Evolutionary conservation across 2,888 invertebrate species (phyloP), one percentile per base, ranked within the genome.

Genomic region (Drosophila fulvimacula): DNA sequence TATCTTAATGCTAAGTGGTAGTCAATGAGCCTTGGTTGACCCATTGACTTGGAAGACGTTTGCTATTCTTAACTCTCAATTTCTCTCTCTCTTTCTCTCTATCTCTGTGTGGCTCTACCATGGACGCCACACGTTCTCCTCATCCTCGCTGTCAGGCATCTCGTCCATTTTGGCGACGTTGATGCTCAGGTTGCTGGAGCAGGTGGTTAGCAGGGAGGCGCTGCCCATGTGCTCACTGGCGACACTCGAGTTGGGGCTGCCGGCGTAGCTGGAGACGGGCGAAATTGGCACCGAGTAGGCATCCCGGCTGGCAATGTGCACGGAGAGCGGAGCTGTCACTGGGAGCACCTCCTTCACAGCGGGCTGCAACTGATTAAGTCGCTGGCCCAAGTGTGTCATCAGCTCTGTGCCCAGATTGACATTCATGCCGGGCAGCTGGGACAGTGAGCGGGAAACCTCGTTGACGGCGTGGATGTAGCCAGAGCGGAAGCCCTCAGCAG

Each of bases 401-500:
- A 97, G 93, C 90, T 96, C 96, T 36, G 97, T 97, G 62, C 97
- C 97, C 76, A 98, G 93, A 90, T 95, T 95, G 79, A 97, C 96
- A 92, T 97, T 97, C 82, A 97, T 96, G 76, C 97, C 97, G 49
- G 97, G 97, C 60, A 96, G 95, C 57, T 96, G 95, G 11, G 97
- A 97, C 73, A 97, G 92, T 87, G 97, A 97, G 65, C 96, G 95
- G 77, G 97, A 97, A 36, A 97, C 97, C 93, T 97, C 97, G 90
- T 96, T 96, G 77, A 97, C 97, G 89, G 97, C 97, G 90, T 96
- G 96, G 61, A 97, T 97, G 93, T 96, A 97, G 77, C 97, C 97
- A 73, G 97, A 96, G 68, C 97, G 95, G 93, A 97, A 97, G 77
- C 97, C 95, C 92, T 97, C 97, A 44, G 96, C 95, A 80, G 95